phyloP scores from a whole-genome alignment of 1,140 invertebrate species.

The Yoshiicerus persimilis region DNA sequence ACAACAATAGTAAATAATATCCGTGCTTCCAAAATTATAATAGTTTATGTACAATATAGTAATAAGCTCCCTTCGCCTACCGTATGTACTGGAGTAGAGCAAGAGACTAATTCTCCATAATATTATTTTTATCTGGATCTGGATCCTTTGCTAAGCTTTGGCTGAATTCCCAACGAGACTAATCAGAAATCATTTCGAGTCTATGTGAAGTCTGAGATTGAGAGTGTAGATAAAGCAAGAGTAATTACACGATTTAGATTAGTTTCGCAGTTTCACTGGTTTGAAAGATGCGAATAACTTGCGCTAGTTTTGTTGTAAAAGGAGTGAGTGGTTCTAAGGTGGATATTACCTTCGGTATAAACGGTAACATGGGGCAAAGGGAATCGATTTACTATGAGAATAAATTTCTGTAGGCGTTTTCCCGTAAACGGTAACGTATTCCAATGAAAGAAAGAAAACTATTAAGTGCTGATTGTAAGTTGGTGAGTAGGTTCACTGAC shows the following conservation, averaged over 20 bases:
- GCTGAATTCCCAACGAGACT: slow-evolving; percentile 1
- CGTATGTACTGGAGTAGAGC: not conserved
- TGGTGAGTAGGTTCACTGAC: not conserved
- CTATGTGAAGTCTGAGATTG: not conserved
- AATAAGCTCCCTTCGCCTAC: not conserved
- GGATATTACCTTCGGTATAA: not conserved
- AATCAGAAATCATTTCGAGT: not conserved
- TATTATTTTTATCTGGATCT: not conserved
- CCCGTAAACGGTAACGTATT: not conserved
- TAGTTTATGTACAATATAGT: no score
- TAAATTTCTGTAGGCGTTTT: not conserved
- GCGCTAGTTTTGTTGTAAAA: not conserved
- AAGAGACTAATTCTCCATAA: not conserved
- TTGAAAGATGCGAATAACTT: not conserved
- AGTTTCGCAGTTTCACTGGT: not conserved
- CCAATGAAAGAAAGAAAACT: not conserved
- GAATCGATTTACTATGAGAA: not conserved
- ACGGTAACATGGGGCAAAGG: not conserved
- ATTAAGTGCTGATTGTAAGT: not conserved
- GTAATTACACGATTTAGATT: not conserved
- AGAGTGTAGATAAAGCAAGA: not conserved
- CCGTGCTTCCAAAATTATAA: no score
- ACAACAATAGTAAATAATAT: not conserved
- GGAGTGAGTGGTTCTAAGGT: no score
- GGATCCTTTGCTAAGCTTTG: not conserved